Base-by-base conservation (phyloP, 2,888 invertebrate genomes). In the Limenitis camilla region DNA sequence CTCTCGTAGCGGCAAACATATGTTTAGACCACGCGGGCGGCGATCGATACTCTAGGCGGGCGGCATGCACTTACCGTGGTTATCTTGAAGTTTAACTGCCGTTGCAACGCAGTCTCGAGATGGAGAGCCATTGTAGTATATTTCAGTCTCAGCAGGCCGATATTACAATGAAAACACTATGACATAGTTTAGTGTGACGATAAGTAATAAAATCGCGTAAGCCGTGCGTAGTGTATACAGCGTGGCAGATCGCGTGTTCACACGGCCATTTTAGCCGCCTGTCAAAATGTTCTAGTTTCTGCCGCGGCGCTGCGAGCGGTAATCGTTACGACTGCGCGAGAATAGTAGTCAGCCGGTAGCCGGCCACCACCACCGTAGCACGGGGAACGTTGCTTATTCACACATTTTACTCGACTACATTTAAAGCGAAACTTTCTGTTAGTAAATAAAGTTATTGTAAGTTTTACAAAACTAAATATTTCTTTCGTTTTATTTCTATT, bases 31-130 rank as follows among this genome's bases (percentile, higher is more conserved):
- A 83, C 78, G 83, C 73, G 82, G 79, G 62, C 62, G 49, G 57
- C 74, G 82, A 85, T 86, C 85, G 86, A 84, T 86, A 81, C 62
- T 68, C 44, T 53, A 60, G 65, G 68, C 63, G 69, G 71, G 71
- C 74, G 69, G 74, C 57, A 61, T 85, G 83, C 85, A 87, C 87
- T 86, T 74, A 87, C 87, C 87, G 85, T 82, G 75, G 79, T 85
- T 83, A 87, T 81, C 79, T 86, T 86, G 85, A 85, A 87, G 79
- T 84, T 86, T 63, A 87, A 74, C 81, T 86, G 86, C 63, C 87
- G 82, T 78, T 87, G 87, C 83, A 85, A 74, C 74, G 85, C 78
- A 55, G 87, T 87, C 76, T 86, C 87, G 72, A 87, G 76, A 62
- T 87, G 87, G 52, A 87, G 79, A 68, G 87, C 86, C 87, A 87